Conservation (phyloP, 2,113 vertebrate genomes). For the Artemisiospiza belli region DNA sequence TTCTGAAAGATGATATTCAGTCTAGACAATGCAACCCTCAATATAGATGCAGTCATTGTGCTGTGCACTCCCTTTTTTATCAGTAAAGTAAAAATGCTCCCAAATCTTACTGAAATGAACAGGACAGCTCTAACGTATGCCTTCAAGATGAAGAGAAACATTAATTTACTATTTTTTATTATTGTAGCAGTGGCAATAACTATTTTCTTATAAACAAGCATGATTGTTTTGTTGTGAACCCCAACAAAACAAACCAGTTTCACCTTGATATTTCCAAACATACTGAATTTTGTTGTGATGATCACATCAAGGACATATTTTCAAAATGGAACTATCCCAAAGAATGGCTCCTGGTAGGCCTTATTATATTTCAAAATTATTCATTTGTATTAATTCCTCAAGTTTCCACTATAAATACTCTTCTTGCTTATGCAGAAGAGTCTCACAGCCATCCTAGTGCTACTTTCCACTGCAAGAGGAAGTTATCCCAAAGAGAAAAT, state of each 20-base stretch:
- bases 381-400: not conserved
- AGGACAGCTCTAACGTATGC: not conserved
- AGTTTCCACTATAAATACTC: not conserved
- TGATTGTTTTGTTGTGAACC: not conserved
- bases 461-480: not conserved
- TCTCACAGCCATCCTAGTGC: not conserved
- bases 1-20: not conserved
- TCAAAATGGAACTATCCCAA: not conserved
- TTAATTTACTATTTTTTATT: not conserved
- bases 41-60: not conserved
- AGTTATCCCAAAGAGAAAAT: not conserved
- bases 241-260: not conserved
- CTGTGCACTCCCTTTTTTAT: not conserved
- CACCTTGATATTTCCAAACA: not conserved
- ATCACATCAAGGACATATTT: not conserved
- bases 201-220: not conserved
- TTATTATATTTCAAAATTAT: not conserved
- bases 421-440: not conserved
- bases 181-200: fast-evolving
- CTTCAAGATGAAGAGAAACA: not conserved
- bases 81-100: not conserved
- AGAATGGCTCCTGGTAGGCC: not conserved
- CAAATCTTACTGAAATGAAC: not conserved
- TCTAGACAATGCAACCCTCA: not conserved
- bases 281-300: not conserved